These are phyloP conservation scores for Nasonia oneida DNA, from an alignment of 2,888 invertebrate genomes.

Conservation along the genomic window DNA sequence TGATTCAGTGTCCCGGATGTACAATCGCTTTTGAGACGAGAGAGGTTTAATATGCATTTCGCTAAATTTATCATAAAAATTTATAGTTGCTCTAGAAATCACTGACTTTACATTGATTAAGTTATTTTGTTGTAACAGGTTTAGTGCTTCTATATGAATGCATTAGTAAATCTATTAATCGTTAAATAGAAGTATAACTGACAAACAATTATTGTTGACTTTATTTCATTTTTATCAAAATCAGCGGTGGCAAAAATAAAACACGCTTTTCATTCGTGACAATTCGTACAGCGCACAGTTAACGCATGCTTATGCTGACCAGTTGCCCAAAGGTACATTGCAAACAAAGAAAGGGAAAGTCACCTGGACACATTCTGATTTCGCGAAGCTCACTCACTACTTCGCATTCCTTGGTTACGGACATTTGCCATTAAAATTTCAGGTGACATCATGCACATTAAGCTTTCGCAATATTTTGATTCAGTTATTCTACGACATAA, in stretches of 20 bases:
- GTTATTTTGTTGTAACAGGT: background rate
- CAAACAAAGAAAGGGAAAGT: slow-evolving; percentile 31
- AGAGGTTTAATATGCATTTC: background rate
- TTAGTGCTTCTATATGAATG: background rate
- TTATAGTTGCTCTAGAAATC: too few relatives aligned
- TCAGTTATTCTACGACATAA: background rate
- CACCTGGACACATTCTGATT: background rate
- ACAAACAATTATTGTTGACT: too few relatives aligned
- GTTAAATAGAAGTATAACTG: too few relatives aligned
- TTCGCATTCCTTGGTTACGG: slow-evolving; percentile 4
- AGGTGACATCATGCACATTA: background rate
- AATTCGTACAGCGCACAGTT: background rate
- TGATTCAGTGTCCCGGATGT: background rate
- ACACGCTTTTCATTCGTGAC: background rate
- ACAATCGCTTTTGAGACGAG: background rate
- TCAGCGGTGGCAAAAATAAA: background rate
- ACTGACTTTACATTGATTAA: background rate
- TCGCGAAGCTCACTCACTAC: background rate
- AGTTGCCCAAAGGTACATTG: background rate
- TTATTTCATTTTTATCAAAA: too few relatives aligned
- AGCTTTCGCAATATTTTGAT: slow-evolving; percentile 18
- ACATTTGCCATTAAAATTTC: background rate
- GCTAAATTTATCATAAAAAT: background rate
- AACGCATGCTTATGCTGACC: background rate
- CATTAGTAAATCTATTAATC: too few relatives aligned